phyloP scores from a whole-genome alignment of 2,797 vertebrate genomes.

The Tinamus major region DNA sequence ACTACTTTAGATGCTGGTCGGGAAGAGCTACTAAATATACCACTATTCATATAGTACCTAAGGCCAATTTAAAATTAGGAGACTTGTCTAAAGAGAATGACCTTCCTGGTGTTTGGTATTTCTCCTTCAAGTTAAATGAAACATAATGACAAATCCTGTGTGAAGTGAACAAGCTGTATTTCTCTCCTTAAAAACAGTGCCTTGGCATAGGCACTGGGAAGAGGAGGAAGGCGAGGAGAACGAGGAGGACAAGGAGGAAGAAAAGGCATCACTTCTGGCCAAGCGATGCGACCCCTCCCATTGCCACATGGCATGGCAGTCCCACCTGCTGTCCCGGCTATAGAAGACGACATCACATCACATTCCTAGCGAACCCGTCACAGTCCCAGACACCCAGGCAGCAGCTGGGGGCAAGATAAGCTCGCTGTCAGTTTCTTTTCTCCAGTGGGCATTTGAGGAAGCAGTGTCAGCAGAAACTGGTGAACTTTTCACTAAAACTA shows the following conservation, averaged over 20 bases:
- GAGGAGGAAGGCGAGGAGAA: not conserved
- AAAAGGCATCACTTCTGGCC: not conserved
- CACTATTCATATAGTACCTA: slow-evolving; percentile 56
- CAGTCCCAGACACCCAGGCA: not conserved
- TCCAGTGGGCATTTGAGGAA: slow-evolving; percentile 3
- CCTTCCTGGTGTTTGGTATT: not conserved
- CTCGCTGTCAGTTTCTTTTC: not conserved
- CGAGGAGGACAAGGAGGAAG: too few species aligned
- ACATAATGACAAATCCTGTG: not conserved
- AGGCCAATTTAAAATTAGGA: slow-evolving; percentile 49
- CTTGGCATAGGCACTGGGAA: not conserved
- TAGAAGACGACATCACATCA: not conserved
- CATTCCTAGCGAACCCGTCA: not conserved
- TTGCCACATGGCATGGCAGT: rapidly evolving
- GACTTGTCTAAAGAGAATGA: slow-evolving; percentile 18
- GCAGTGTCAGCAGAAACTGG: not conserved
- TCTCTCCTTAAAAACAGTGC: not conserved
- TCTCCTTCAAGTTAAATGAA: not conserved
- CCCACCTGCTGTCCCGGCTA: not conserved
- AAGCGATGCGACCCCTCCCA: not conserved
- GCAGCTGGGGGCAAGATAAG: not conserved
- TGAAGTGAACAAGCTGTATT: not conserved
- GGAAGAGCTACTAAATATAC: slow-evolving; percentile 31
- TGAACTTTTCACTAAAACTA: not conserved
- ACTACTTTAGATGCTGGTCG: slow-evolving; percentile 60